phyloP scores from a whole-genome alignment of 2,888 invertebrate species.

The Drosophila atripex region DNA sequence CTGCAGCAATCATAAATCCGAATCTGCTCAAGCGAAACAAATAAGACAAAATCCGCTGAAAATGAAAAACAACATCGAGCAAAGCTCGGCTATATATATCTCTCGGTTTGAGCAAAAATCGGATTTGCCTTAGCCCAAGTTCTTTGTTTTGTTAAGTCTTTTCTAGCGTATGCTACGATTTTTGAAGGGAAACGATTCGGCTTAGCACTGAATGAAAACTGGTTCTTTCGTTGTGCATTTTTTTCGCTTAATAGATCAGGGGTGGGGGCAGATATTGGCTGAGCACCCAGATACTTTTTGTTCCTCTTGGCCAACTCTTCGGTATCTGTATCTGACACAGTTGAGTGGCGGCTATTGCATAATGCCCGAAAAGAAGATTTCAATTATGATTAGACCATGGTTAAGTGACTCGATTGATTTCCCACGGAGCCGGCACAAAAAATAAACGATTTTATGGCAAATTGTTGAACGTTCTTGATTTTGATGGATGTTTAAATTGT shows the following conservation, averaged over 20 bases:
- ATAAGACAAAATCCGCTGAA: constrained; percentile 32
- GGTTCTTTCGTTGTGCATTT: constrained; percentile 51
- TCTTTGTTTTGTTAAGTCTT: constrained; percentile 57
- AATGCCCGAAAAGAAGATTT: constrained; percentile 37
- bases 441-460: constrained; percentile 32
- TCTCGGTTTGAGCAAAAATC: constrained; percentile 15
- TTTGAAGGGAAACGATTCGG: constrained; percentile 37
- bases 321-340: constrained; percentile 33
- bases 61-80: constrained; percentile 9
- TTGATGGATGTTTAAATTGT: constrained; percentile 39
- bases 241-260: constrained; percentile 46
- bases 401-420: constrained; percentile 45
- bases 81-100: constrained; percentile 10
- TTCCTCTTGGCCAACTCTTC: constrained; percentile 19
- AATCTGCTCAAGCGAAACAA: constrained; percentile 39
- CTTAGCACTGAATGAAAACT: constrained; percentile 49
- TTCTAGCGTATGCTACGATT: constrained; percentile 19
- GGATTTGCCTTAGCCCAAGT: constrained; percentile 39
- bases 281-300: constrained; percentile 13
- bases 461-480: constrained; percentile 23
- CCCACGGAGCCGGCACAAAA: constrained; percentile 28
- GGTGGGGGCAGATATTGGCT: neutral
- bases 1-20: constrained; percentile 50
- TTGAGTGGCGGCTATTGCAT: constrained; percentile 38
- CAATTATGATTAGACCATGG: constrained; percentile 43